Base-by-base conservation (phyloP, 2,113 vertebrate genomes). In the Martes martes region DNA sequence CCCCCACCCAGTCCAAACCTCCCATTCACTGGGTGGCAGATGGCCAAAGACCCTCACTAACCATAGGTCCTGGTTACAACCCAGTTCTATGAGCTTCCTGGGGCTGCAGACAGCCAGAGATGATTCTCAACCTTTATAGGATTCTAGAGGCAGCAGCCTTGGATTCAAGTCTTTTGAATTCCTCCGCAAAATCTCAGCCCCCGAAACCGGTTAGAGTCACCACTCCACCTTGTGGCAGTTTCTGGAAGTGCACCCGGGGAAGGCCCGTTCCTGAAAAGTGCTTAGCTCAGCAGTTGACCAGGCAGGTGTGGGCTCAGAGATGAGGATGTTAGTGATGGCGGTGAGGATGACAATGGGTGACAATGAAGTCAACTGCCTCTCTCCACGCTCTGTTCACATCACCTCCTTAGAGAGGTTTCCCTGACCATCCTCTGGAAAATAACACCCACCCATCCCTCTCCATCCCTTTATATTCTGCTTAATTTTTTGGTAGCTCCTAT, bases 141-240 rank as follows among this genome's bases (percentile, higher is more conserved):
- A 63, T 73, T 86, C 76, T 45, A 73, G n/a, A 26, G 15, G 0
- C 11, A 9, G 15, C 2, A 47, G 57, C 42, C 81, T 81, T 28
- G 31, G 26, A 57, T 80, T 86, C 24, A 7, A 36, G n/a, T 69
- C 24, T 65, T 76, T 16, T 6, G 74, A 59, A 81, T 52, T 28
- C 52, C 42, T 42, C 74, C 26, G 45, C 36, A 13, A 69, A 55
- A 33, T 3, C 85, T 50, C 55, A 21, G 52, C 83, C 84, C 47
- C 69, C 6, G 28, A 24, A n/a, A 21, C 23, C 36, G 55, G 91
- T 87, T 96, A 92, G 94, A 74, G 80, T 33, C 55, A 81, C 23
- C 76, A 6, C 94, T 33, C 96, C 93, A 92, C 88, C 93, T 76
- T 76, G 90, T 97, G 98, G 73, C 24, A 33, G 24, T 19, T 21